Evolutionary conservation across 2,888 invertebrate species (phyloP), one percentile per base, ranked within the genome.

Genomic region (Brachyopa scutellaris): DNA sequence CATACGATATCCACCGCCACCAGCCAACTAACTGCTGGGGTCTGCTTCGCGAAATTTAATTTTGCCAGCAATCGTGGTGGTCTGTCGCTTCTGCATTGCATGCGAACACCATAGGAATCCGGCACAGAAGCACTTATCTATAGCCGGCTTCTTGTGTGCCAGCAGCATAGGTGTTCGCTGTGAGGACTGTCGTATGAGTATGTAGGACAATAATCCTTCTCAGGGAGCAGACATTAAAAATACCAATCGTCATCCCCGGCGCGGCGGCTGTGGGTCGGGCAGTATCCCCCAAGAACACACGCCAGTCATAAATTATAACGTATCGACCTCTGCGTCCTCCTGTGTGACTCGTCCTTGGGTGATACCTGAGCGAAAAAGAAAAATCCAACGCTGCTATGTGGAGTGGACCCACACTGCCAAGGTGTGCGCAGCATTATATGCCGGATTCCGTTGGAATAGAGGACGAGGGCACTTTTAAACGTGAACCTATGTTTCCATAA

Each of bases 271-370:
- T 36, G 69, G 67, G 70, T 42, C 45, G 49, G 66, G 67, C 61
- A 36, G 66, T 74, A 69, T 70, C 53, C 69, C 66, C 80, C 31
- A 80, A 51, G 78, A 84, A 84, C 80, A 84, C 83, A 84, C 84
- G 83, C 74, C 78, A 84, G 83, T 78, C 84, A 85, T 85, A 85
- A 85, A 85, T 85, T 85, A 85, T 85, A 84, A 83, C 84, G 47
- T 70, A 84, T 64, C 69, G 38, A 69, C 74, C 62, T 72, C 49
- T 53, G 51, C 47, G 64, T 53, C 38, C 53, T 61, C 47, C 51
- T 53, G 47, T 45, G 31, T 13, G 29, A 21, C 36, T 17, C 21
- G 29, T 49, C 9, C 47, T 38, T 31, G n/a, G 9, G 13, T 26
- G 47, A 29, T 67, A 66, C 19, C 57, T 57, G 70, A 51, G 70